phyloP scores from a whole-genome alignment of 1,140 invertebrate genomes.

The Charaxes varanes region DNA sequence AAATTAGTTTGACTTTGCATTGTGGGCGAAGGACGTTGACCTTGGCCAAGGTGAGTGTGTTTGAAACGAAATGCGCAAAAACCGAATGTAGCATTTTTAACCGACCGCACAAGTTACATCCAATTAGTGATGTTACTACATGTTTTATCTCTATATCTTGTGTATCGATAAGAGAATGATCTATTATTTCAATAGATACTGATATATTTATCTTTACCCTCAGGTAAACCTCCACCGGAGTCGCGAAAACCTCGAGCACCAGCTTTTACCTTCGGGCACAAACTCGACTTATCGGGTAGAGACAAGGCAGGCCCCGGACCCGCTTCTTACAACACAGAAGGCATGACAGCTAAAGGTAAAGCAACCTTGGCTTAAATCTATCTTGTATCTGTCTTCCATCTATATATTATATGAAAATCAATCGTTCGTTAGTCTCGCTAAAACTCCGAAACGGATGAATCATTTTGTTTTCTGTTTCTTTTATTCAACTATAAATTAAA shows the following conservation, averaged over 20 bases:
- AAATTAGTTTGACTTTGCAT: constrained; percentile 18
- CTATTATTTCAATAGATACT: background rate
- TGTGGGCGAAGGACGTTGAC: constrained; percentile 49
- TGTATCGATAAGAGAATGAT: background rate
- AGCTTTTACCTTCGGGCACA: constrained; percentile 86
- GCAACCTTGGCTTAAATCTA: background rate
- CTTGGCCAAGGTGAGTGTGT: constrained; percentile 50
- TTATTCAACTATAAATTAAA: too few relatives aligned
- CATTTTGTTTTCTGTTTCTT: too few relatives aligned
- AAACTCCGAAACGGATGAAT: too few relatives aligned
- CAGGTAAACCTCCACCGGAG: constrained; percentile 83
- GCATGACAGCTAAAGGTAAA: constrained; percentile 86
- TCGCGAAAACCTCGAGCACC: constrained; percentile 84
- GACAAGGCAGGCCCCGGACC: constrained; percentile 85
- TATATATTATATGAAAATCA: too few relatives aligned
- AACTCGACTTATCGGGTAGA: constrained; percentile 72
- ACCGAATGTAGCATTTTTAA: too few relatives aligned
- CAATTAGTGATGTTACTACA: too few relatives aligned
- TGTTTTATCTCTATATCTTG: too few relatives aligned
- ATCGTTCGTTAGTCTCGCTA: too few relatives aligned
- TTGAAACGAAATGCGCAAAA: too few relatives aligned
- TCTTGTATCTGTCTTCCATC: background rate
- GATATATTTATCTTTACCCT: constrained; percentile 5
- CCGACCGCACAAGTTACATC: too few relatives aligned
- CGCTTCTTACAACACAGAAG: constrained; percentile 89